A percentile compares a stretch with the other conserved stretches of the same genome.
phyloP scores from a whole-genome alignment of 1,140 invertebrate genomes.

The Cheumatopsyche charites region DNA sequence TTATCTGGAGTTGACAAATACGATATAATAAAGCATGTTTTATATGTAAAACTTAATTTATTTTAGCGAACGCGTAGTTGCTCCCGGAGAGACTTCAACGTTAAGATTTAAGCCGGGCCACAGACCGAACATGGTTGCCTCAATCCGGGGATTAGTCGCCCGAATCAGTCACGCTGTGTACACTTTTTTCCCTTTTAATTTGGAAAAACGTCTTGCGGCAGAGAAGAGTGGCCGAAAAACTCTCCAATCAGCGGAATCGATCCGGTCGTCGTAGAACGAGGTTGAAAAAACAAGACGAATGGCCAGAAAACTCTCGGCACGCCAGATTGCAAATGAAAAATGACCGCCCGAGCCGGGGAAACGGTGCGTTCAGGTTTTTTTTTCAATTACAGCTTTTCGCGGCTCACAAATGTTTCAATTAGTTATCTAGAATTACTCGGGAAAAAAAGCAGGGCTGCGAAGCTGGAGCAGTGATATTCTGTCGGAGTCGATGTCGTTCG shows the following conservation, averaged over 20 bases:
- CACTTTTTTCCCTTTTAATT: constrained; percentile 10
- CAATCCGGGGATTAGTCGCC: not conserved
- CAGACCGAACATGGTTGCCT: not conserved
- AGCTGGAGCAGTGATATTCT: too few species aligned
- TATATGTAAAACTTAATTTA: too few species aligned
- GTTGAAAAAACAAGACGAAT: constrained; percentile 41
- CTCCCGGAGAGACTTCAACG: too few species aligned
- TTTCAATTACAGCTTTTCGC: constrained; percentile 41
- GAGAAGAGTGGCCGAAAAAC: constrained; percentile 20
- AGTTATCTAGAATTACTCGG: constrained; percentile 38
- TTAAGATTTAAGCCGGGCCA: not conserved
- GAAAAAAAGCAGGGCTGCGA: too few species aligned
- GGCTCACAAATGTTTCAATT: constrained; percentile 43
- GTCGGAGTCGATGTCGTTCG: too few species aligned
- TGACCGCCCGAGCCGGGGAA: constrained; percentile 17
- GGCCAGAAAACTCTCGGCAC: constrained; percentile 35
- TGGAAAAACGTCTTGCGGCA: constrained; percentile 20
- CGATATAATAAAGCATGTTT: too few species aligned
- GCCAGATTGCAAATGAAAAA: constrained; percentile 43
- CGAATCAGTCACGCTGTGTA: constrained; percentile 3
- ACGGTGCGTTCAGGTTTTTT: constrained; percentile 35
- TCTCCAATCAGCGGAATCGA: constrained; percentile 29
- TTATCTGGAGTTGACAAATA: too few species aligned
- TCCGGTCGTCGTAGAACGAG: constrained; percentile 17
- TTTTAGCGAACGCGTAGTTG: too few species aligned